Percentiles rank a stretch among this genome's conserved stretches.
Evolutionary conservation across 2,888 invertebrate species (phyloP).

Genomic region (Andrena bicolor): DNA sequence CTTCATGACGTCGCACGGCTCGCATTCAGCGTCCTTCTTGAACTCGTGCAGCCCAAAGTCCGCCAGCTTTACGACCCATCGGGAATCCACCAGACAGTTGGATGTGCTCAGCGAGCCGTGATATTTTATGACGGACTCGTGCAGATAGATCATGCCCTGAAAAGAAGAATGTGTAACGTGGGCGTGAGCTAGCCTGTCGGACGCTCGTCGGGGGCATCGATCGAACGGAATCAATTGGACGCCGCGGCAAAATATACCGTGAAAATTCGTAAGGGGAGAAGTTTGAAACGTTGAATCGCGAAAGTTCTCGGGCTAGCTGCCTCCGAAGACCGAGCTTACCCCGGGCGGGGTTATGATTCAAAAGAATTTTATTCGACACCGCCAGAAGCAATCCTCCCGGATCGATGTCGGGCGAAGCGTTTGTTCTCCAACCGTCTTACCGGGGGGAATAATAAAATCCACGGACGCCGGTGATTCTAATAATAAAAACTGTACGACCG

Average conservation of each 20-base stretch:
- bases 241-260: not conserved
- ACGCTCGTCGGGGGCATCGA: not conserved
- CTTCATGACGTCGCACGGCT: slow-evolving; percentile 87
- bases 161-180: slow-evolving; percentile 67
- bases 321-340: not conserved
- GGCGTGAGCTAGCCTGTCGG: not conserved
- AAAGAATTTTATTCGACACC: slow-evolving; percentile 13
- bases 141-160: slow-evolving; percentile 96
- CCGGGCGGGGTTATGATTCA: not conserved
- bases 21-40: slow-evolving; percentile 90
- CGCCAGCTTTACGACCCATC: slow-evolving; percentile 97
- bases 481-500: not conserved
- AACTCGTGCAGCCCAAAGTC: slow-evolving; percentile 97
- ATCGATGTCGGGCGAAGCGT: not conserved
- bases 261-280: slow-evolving; percentile 5
- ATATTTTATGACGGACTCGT: slow-evolving; percentile 93
- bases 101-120: slow-evolving; percentile 96
- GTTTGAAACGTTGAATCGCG: slow-evolving; percentile 2
- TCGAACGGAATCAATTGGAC: slow-evolving; percentile 1
- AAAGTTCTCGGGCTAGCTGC: not conserved
- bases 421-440: not conserved
- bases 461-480: not conserved
- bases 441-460: not conserved
- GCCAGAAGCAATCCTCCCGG: not conserved
- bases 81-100: slow-evolving; percentile 97